These are phyloP conservation scores for Glossophaga mutica DNA, from an alignment of 2,797 vertebrate genomes.

Conservation along the genomic window DNA sequence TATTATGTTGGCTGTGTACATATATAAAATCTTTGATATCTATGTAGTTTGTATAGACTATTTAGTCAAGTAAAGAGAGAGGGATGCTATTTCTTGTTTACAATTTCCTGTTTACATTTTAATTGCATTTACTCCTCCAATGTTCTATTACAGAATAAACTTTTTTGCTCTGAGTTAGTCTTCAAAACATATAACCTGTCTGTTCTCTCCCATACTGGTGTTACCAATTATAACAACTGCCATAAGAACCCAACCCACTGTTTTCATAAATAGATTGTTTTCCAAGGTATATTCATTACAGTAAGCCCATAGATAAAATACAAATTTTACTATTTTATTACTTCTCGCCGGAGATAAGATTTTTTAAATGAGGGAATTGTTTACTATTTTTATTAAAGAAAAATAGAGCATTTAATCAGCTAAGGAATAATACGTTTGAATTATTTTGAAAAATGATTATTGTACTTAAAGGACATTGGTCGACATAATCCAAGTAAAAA, in stretches of 20 bases:
- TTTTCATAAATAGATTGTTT: conserved; percentile 44
- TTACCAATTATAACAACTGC: conserved; percentile 22
- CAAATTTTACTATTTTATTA: conserved; percentile 74
- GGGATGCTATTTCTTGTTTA: conserved; percentile 68
- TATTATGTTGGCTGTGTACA: conserved; percentile 88
- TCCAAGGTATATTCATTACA: conserved; percentile 45
- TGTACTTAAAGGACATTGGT: conserved; percentile 44
- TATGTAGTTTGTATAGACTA: conserved; percentile 48
- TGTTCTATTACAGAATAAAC: conserved; percentile 65
- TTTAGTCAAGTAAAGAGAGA: conserved; percentile 46
- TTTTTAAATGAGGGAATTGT: conserved; percentile 69
- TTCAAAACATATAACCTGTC: conserved; percentile 46
- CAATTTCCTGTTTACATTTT: conserved; percentile 67
- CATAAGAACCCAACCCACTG: conserved; percentile 44
- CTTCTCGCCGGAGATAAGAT: conserved; percentile 60
- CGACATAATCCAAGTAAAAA: conserved; percentile 5
- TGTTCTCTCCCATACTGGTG: conserved; percentile 34
- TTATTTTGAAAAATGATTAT: conserved; percentile 54
- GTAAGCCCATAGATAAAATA: conserved; percentile 59
- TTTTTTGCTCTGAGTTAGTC: conserved; percentile 61
- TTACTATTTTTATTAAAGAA: conserved; percentile 73
- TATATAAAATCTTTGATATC: conserved; percentile 74
- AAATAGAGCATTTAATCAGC: conserved; percentile 62
- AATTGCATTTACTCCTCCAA: conserved; percentile 13
- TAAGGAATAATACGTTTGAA: conserved; percentile 45